Percentiles rank a stretch among this genome's conserved stretches.
Conservation (phyloP, 2,888 invertebrate genomes). For the Galeopsomyia nigrocyanea region DNA sequence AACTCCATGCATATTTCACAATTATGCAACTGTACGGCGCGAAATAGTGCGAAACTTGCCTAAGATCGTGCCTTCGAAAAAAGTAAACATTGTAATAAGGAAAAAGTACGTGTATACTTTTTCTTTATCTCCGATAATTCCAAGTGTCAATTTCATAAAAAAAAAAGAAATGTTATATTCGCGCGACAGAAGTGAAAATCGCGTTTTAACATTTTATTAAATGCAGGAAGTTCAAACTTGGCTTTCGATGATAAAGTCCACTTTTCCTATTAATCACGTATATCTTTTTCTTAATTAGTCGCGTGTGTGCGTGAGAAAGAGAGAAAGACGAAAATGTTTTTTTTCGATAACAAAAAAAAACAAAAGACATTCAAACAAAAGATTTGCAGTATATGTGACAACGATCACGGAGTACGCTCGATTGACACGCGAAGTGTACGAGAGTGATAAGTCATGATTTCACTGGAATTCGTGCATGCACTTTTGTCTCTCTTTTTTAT, state of each 20-base stretch:
- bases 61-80: too few species aligned
- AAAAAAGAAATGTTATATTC: slow-evolving; percentile 27
- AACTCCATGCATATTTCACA: too few species aligned
- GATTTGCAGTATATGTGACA: too few species aligned
- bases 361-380: slow-evolving; percentile 10
- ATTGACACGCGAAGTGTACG: too few species aligned
- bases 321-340: neutral
- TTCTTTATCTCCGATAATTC: slow-evolving; percentile 22
- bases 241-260: slow-evolving; percentile 13
- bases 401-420: too few species aligned
- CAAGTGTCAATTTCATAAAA: slow-evolving; percentile 4
- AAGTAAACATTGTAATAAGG: too few species aligned
- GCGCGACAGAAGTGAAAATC: slow-evolving; percentile 33
- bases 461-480: too few species aligned
- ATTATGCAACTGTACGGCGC: too few species aligned
- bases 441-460: too few species aligned
- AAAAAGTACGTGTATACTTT: too few species aligned
- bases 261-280: slow-evolving; percentile 6
- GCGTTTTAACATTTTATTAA: slow-evolving; percentile 4
- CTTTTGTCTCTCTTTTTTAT: too few species aligned
- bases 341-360: slow-evolving; percentile 19
- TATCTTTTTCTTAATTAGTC: slow-evolving; percentile 3
- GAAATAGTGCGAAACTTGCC: too few species aligned
- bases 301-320: neutral
- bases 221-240: slow-evolving; percentile 37